These are phyloP conservation scores for Trididemnum clinides DNA, from an alignment of 23 tunicate genomes.

Conservation along the genomic window DNA sequence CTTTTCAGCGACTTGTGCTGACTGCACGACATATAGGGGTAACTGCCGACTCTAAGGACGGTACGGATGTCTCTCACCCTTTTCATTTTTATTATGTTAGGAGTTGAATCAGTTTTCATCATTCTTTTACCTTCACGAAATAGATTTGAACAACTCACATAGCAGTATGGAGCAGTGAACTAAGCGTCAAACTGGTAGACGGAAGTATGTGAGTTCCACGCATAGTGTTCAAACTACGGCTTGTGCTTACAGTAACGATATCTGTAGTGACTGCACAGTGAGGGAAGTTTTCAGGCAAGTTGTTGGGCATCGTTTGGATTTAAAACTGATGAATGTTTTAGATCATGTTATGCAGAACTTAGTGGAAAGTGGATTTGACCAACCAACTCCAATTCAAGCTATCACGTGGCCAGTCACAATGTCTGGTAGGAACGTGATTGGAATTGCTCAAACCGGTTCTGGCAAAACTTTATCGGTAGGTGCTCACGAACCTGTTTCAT, in stretches of 20 bases:
- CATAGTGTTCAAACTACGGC: not conserved
- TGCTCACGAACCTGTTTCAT: not conserved
- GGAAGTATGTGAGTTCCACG: too few relatives aligned
- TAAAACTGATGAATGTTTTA: not conserved
- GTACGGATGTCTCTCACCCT: too few relatives aligned
- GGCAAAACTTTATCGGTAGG: constrained; percentile 96
- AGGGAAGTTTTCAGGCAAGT: not conserved
- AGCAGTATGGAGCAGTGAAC: too few relatives aligned
- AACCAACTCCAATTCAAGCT: constrained; percentile 87
- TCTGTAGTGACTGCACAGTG: too few relatives aligned
- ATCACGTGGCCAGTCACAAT: constrained; percentile 73
- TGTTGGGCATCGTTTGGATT: not conserved
- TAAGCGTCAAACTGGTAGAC: too few relatives aligned
- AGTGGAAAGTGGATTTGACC: constrained; percentile 16
- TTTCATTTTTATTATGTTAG: too few relatives aligned
- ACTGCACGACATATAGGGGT: too few relatives aligned
- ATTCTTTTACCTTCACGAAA: too few relatives aligned
- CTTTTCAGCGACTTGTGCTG: too few relatives aligned
- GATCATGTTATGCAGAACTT: constrained; percentile 19
- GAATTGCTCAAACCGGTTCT: constrained; percentile 97
- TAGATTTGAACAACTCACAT: too few relatives aligned
- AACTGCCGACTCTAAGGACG: too few relatives aligned
- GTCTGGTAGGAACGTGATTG: constrained; percentile 79
- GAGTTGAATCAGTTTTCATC: too few relatives aligned
- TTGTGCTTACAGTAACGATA: not conserved